Evolutionary conservation across 2,888 invertebrate species (phyloP).

Genomic region (Tinea semifulvella): DNA sequence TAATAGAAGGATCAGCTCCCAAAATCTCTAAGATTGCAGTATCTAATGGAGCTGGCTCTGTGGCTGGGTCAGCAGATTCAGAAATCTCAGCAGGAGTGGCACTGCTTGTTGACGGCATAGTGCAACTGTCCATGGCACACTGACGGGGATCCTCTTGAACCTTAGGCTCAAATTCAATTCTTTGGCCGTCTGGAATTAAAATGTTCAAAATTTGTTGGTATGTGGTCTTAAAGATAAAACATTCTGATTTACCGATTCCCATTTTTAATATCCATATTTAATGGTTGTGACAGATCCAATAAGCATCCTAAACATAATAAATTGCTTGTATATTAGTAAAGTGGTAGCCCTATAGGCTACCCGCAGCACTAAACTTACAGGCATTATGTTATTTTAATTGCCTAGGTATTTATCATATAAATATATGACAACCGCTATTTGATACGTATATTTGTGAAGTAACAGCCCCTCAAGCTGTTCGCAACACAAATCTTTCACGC

Average conservation of each 20-base stretch:
- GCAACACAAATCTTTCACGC: background rate
- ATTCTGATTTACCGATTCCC: background rate
- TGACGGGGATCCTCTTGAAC: background rate
- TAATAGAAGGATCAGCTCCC: constrained; percentile 18
- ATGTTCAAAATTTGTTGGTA: background rate
- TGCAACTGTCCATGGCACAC: background rate
- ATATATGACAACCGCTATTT: background rate
- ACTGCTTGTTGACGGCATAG: background rate
- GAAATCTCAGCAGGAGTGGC: background rate
- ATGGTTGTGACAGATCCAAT: background rate
- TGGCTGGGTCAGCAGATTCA: background rate
- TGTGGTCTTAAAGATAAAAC: background rate
- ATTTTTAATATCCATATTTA: background rate
- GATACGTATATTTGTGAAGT: background rate
- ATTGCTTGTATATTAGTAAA: background rate
- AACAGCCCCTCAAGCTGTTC: background rate
- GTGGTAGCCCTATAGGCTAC: background rate
- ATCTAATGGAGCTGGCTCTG: constrained; percentile 6
- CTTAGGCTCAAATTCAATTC: background rate
- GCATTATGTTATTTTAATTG: background rate
- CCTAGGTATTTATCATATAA: background rate
- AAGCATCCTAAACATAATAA: background rate
- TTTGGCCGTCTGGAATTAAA: background rate
- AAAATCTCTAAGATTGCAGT: constrained; percentile 17
- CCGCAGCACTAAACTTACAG: background rate